Evolutionary conservation across 2,888 invertebrate genomes (phyloP).

Genomic region (Eurytoma californica): DNA sequence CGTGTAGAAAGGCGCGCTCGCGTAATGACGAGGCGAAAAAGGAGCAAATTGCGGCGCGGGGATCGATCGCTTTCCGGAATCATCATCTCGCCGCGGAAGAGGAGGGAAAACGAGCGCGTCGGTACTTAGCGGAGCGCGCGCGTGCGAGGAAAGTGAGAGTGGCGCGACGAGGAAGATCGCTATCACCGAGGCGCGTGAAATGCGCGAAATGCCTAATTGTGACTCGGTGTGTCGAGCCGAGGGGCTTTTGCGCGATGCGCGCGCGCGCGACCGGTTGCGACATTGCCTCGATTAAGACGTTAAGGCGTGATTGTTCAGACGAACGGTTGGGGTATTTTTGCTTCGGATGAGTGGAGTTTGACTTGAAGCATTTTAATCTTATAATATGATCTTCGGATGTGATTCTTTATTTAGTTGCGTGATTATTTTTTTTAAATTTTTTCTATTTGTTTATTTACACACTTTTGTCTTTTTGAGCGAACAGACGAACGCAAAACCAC

Average conservation of each 20-base stretch:
- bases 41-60: slow-evolving; percentile 3
- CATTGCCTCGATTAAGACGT: too few relatives aligned
- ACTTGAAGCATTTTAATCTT: neutral
- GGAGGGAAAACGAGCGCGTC: slow-evolving; percentile 5
- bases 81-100: neutral
- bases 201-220: neutral
- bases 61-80: slow-evolving; percentile 1
- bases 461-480: too few relatives aligned
- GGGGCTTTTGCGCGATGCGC: too few relatives aligned
- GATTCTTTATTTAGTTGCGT: too few relatives aligned
- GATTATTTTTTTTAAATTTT: too few relatives aligned
- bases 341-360: too few relatives aligned
- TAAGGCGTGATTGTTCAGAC: too few relatives aligned
- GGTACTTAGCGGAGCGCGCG: neutral
- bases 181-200: neutral
- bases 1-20: neutral
- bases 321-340: too few relatives aligned
- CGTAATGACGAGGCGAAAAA: slow-evolving; percentile 6
- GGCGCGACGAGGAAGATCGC: too few relatives aligned
- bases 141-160: slow-evolving; percentile 39
- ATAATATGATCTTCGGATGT: neutral
- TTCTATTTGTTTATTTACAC: too few relatives aligned
- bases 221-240: neutral
- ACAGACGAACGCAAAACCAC: too few relatives aligned
- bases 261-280: too few relatives aligned